Percentiles rank a stretch among this genome's conserved stretches.
Evolutionary conservation across 2,113 vertebrate genomes (phyloP).

Genomic region (Neogale vison): DNA sequence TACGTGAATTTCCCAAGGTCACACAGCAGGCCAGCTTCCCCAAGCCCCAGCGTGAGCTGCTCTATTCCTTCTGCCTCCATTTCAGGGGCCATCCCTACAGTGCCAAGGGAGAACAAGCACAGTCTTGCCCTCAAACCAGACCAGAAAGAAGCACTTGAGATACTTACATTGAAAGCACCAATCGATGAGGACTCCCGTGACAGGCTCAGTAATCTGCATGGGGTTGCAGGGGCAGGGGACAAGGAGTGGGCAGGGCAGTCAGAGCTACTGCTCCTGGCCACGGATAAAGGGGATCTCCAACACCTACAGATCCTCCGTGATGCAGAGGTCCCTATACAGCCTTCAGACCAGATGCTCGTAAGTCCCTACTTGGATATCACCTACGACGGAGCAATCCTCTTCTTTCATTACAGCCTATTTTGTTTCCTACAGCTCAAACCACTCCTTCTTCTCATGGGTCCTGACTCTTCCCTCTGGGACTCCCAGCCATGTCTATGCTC

Average conservation of each 20-base stretch:
- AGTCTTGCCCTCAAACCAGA: background rate
- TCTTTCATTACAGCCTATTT: background rate
- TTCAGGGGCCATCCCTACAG: rapidly evolving
- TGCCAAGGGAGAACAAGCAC: background rate
- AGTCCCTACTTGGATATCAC: background rate
- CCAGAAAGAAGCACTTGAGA: background rate
- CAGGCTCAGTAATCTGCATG: conserved; percentile 36
- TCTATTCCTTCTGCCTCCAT: background rate
- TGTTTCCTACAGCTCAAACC: background rate
- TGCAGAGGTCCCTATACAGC: background rate
- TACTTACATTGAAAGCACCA: conserved; percentile 34
- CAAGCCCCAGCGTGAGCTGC: background rate
- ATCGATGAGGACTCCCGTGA: conserved; percentile 50
- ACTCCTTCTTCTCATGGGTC: background rate
- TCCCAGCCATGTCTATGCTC: background rate
- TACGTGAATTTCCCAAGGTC: background rate
- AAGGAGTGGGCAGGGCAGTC: background rate
- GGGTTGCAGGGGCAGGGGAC: background rate
- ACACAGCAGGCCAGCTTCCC: background rate
- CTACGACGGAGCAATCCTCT: background rate
- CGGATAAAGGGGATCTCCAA: background rate
- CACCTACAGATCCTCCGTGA: background rate
- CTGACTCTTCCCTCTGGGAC: background rate
- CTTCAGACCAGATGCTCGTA: background rate
- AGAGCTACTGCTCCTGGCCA: background rate